These are phyloP conservation scores for Parasteatoda tepidariorum DNA, from an alignment of 1,140 invertebrate species.

Conservation along the genomic window DNA sequence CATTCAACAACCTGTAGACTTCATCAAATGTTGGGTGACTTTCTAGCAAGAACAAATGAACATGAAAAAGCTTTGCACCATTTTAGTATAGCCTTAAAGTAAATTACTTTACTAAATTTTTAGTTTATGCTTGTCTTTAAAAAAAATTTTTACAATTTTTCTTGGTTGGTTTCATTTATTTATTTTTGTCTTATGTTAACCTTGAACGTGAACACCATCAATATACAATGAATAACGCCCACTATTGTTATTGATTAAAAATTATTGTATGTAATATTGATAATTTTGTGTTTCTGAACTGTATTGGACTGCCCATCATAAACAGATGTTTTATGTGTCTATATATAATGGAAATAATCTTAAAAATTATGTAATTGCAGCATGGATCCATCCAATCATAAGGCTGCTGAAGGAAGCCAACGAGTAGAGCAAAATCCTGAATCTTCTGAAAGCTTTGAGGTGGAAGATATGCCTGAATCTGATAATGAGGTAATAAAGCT, in stretches of 20 bases:
- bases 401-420: slow-evolving; percentile 78
- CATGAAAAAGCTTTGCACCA: slow-evolving; percentile 80
- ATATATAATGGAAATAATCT: too few relatives aligned
- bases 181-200: too few relatives aligned
- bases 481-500: slow-evolving; percentile 66
- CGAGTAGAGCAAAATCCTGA: slow-evolving; percentile 75
- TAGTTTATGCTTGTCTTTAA: background rate
- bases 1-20: slow-evolving; percentile 75
- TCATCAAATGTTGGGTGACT: slow-evolving; percentile 79
- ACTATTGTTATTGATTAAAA: too few relatives aligned
- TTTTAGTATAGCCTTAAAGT: slow-evolving; percentile 78
- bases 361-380: too few relatives aligned
- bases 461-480: slow-evolving; percentile 72
- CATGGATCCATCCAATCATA: slow-evolving; percentile 77
- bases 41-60: slow-evolving; percentile 72
- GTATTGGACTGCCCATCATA: too few relatives aligned
- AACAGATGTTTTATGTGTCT: too few relatives aligned
- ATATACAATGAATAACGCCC: too few relatives aligned
- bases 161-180: too few relatives aligned
- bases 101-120: slow-evolving; percentile 61
- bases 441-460: slow-evolving; percentile 73
- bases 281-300: too few relatives aligned
- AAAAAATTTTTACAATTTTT: background rate
- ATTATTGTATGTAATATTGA: too few relatives aligned
- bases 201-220: too few relatives aligned